Conservation (phyloP, 1,140 invertebrate species). For the Temnothorax nylanderi region DNA sequence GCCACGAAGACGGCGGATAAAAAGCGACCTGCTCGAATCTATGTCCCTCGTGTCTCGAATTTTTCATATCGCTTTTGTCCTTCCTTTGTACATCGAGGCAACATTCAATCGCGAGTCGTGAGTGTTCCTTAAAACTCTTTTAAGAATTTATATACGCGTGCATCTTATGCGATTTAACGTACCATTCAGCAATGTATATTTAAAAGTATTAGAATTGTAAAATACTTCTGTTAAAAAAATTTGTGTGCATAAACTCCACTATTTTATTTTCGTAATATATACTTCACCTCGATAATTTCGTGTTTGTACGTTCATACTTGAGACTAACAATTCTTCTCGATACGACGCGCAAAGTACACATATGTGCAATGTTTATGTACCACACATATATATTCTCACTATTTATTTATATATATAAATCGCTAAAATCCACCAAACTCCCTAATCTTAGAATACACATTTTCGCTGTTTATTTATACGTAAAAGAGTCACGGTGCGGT, state of each 20-base stretch:
- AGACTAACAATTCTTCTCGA: not conserved
- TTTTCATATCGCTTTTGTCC: slow-evolving; percentile 43
- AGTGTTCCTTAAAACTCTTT: not conserved
- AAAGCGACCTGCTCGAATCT: slow-evolving; percentile 39
- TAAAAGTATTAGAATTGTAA: not conserved
- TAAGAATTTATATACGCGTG: not conserved
- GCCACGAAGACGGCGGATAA: slow-evolving; percentile 53
- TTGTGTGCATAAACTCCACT: not conserved
- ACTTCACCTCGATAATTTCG: not conserved
- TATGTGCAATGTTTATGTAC: not conserved
- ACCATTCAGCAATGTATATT: not conserved
- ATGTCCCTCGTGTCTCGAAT: slow-evolving; percentile 47
- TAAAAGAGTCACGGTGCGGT: too few species aligned
- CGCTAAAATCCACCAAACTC: not conserved
- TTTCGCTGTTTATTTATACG: not conserved
- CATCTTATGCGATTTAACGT: not conserved
- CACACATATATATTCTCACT: not conserved
- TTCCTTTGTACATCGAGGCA: not conserved
- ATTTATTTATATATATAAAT: not conserved
- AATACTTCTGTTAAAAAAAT: not conserved
- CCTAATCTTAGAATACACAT: not conserved
- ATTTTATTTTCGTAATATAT: not conserved
- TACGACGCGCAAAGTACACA: not conserved
- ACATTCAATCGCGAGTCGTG: slow-evolving; percentile 31
- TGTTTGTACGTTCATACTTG: not conserved